Evolutionary conservation across 2,888 invertebrate species (phyloP), one percentile per base, ranked within the genome.

Genomic region (Lasioglossum calceatum): DNA sequence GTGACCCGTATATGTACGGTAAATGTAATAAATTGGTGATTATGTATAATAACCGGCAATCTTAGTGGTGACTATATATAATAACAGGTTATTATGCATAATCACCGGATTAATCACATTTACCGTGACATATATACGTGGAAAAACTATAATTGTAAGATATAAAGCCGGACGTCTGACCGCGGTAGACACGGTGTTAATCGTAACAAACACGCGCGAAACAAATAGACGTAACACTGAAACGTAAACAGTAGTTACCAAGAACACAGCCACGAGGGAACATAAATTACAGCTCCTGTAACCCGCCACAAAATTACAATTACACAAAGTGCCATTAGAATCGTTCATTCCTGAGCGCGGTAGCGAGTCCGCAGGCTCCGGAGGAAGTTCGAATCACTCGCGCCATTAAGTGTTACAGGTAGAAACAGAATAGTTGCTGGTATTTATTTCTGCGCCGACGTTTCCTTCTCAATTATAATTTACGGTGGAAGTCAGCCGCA

Each of bases 321-420:
- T 61, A 61, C 61, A 27, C 27, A 27, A 61, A 61, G 61, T 27
- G 14, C 27, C 61, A 61, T 61, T 61, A 61, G 27, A 61, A 27
- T 27, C 27, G 61, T 12, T 14, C 61, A 16, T 32, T 64, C 27
- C 27, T 32, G 32, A 64, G 27, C n/a, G 32, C 32, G 16, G 32
- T 16, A 32, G 64, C 61, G 61, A 14, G 32, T 64, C 64, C 64
- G 16, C 32, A 12, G 54, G 54, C 54, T 23, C 54, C 54, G 8
- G 23, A 3, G 10, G 54, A 64, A 32, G 16, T 64, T 32, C 64
- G 64, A 64, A 64, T 32, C 64, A 64, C 64, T 32, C 64, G 64
- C 64, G 64, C 64, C 64, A 64, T 64, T 64, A 64, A 64, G 32
- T 64, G 64, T 54, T 54, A 16, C 64, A 16, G 61, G 27, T 32